Conservation (phyloP, 2,888 invertebrate genomes). For the Sesia apiformis region DNA sequence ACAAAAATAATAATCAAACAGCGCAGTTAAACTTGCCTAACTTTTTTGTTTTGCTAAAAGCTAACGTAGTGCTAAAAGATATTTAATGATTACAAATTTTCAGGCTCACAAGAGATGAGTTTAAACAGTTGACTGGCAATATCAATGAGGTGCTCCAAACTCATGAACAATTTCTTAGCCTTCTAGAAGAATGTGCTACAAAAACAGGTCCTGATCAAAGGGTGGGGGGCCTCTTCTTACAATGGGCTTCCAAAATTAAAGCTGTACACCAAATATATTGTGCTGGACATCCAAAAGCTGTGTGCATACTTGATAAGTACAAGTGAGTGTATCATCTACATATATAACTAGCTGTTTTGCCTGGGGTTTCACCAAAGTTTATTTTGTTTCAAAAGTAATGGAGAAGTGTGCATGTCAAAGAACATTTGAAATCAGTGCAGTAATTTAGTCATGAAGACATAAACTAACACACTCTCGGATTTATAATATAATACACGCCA, state of each 20-base stretch:
- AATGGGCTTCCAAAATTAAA: conserved; percentile 87
- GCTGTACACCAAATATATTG: conserved; percentile 92
- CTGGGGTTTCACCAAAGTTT: too few relatives aligned
- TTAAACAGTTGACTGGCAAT: conserved; percentile 90
- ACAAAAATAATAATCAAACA: too few relatives aligned
- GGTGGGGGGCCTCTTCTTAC: conserved; percentile 93
- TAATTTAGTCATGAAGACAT: too few relatives aligned
- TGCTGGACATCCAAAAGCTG: conserved; percentile 94
- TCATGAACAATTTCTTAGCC: conserved; percentile 86
- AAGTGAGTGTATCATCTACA: conserved; percentile 76
- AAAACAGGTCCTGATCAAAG: conserved; percentile 84
- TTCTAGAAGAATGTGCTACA: conserved; percentile 86
- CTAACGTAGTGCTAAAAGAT: neutral
- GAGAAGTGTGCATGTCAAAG: too few relatives aligned
- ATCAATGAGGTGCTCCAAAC: conserved; percentile 89
- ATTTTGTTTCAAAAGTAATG: too few relatives aligned
- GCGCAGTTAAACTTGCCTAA: too few relatives aligned
- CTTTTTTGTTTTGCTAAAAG: neutral
- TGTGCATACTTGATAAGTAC: conserved; percentile 92
- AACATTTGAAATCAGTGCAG: too few relatives aligned
- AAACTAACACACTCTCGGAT: too few relatives aligned
- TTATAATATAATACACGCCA: too few relatives aligned
- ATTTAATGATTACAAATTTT: conserved; percentile 15
- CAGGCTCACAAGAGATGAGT: conserved; percentile 90
- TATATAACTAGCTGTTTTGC: too few relatives aligned